Conservation (phyloP, 2,797 vertebrate species). For the Neomorphus geoffroyi region DNA sequence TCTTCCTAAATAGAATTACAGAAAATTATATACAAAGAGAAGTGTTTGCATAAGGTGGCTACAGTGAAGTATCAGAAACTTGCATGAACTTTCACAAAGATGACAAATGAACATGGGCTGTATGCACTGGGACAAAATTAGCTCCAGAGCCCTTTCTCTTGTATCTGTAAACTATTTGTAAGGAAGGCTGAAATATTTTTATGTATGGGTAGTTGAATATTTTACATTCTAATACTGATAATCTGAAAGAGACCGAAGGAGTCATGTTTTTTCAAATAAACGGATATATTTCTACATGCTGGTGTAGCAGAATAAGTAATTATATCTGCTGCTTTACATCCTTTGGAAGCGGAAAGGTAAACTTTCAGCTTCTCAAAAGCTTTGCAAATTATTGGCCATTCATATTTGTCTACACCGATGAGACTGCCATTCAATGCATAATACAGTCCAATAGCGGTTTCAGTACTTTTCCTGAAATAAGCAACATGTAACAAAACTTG, state of each 20-base stretch:
- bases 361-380: background rate
- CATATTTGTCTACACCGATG: background rate
- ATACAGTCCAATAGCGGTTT: background rate
- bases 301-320: background rate
- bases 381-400: background rate
- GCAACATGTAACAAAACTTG: background rate
- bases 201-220: background rate
- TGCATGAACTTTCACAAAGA: background rate
- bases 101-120: background rate
- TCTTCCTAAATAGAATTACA: background rate
- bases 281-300: background rate
- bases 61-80: background rate
- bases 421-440: background rate
- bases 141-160: background rate
- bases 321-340: background rate
- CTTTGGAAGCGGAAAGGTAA: background rate
- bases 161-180: background rate
- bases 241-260: background rate
- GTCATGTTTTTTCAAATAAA: background rate
- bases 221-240: background rate
- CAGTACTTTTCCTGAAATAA: background rate
- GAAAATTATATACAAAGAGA: background rate
- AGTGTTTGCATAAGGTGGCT: background rate
- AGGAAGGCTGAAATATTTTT: background rate
- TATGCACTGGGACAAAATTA: background rate